phyloP scores from a whole-genome alignment of 92 coral and sea anemone genomes.

The Muricea muricata region DNA sequence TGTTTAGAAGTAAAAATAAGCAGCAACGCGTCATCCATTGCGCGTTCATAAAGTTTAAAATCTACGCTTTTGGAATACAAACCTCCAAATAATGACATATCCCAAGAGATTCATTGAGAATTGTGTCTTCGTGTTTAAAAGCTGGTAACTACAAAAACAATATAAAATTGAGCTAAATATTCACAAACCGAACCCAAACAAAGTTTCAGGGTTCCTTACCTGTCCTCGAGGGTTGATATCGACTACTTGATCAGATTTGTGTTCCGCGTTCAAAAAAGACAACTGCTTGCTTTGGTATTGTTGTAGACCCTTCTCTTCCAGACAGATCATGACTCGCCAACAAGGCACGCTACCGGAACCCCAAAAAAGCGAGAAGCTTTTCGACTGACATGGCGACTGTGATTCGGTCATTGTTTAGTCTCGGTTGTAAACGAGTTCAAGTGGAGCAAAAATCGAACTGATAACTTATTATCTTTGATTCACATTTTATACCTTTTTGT shows the following conservation, averaged over 20 bases:
- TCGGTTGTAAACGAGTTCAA: neutral
- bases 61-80: too few relatives aligned
- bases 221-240: constrained; percentile 46
- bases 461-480: too few relatives aligned
- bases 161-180: neutral
- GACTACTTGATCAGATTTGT: constrained; percentile 19
- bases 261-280: constrained; percentile 26
- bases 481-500: too few relatives aligned
- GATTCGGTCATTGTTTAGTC: neutral
- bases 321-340: constrained; percentile 49
- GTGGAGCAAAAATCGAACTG: neutral
- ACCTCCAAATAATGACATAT: constrained; percentile 44
- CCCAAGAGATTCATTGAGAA: constrained; percentile 39
- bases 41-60: too few relatives aligned
- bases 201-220: too few relatives aligned
- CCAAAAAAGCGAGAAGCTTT: constrained; percentile 32
- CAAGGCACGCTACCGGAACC: constrained; percentile 42
- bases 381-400: constrained; percentile 13
- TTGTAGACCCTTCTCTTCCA: constrained; percentile 29
- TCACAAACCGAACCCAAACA: too few relatives aligned
- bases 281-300: constrained; percentile 28
- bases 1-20: neutral
- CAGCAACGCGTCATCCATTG: too few relatives aligned
- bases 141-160: constrained; percentile 21
- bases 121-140: constrained; percentile 30